Evolutionary conservation across 2,888 invertebrate genomes (phyloP).

Genomic region (Trissonchulus sp.): DNA sequence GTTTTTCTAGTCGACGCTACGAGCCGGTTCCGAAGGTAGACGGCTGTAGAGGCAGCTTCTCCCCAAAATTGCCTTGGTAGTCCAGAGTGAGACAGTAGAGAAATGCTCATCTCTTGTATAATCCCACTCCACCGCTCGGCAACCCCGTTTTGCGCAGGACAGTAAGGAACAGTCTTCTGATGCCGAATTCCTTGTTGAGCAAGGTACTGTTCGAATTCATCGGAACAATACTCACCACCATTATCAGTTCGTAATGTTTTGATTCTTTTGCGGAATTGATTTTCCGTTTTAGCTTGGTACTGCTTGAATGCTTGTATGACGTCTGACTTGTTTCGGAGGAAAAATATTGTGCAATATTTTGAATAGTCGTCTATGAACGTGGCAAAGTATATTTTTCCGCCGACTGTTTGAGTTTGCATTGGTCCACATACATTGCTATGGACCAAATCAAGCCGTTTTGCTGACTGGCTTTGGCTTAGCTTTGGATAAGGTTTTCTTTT

Average conservation of each 20-base stretch:
- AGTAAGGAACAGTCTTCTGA: constrained; percentile 33
- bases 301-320: constrained; percentile 28
- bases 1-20: not conserved
- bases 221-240: constrained; percentile 34
- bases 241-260: constrained; percentile 30
- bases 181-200: constrained; percentile 31
- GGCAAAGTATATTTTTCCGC: not conserved
- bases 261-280: constrained; percentile 30
- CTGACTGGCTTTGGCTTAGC: not conserved
- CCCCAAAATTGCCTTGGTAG: constrained; percentile 1
- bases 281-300: constrained; percentile 31
- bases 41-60: not conserved
- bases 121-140: constrained; percentile 33
- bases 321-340: not conserved
- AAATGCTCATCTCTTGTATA: not conserved
- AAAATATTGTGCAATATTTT: not conserved
- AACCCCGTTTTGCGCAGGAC: constrained; percentile 37
- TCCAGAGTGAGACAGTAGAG: not conserved
- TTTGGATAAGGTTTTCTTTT: constrained; percentile 4
- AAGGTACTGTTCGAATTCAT: constrained; percentile 28
- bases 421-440: not conserved
- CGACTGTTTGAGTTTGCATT: not conserved
- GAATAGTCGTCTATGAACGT: not conserved
- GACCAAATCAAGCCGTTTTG: not conserved
- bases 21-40: not conserved